phyloP scores from a whole-genome alignment of 2,797 vertebrate genomes.

The Vireo griseus region DNA sequence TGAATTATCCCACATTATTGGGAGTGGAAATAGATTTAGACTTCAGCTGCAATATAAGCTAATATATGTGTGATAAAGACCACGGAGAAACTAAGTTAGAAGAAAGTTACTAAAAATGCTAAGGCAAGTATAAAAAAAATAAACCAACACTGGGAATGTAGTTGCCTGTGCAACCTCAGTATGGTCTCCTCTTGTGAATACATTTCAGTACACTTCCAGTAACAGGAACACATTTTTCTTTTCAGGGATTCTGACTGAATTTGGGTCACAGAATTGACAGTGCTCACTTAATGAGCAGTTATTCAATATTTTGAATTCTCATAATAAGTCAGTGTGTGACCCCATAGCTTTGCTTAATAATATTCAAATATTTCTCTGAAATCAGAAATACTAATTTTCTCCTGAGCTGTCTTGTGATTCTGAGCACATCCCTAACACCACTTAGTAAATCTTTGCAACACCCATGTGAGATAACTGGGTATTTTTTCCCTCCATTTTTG shows the following conservation, averaged over 20 bases:
- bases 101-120: not conserved
- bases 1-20: not conserved
- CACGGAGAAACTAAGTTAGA: not conserved
- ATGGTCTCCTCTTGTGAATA: not conserved
- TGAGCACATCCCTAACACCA: not conserved
- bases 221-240: not conserved
- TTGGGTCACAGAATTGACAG: not conserved
- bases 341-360: not conserved
- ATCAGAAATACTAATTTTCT: constrained; percentile 13
- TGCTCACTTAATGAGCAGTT: not conserved
- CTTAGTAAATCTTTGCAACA: not conserved
- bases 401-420: not conserved
- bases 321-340: not conserved
- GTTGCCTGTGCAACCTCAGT: not conserved
- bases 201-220: not conserved
- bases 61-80: not conserved
- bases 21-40: not conserved
- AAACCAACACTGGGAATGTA: not conserved
- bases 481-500: not conserved
- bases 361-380: constrained; percentile 6
- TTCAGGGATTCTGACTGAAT: not conserved
- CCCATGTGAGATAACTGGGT: not conserved
- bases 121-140: not conserved
- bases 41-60: not conserved
- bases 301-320: constrained; percentile 25